Conservation (phyloP, 2,113 vertebrate genomes). For the Paratilapia polleni region DNA sequence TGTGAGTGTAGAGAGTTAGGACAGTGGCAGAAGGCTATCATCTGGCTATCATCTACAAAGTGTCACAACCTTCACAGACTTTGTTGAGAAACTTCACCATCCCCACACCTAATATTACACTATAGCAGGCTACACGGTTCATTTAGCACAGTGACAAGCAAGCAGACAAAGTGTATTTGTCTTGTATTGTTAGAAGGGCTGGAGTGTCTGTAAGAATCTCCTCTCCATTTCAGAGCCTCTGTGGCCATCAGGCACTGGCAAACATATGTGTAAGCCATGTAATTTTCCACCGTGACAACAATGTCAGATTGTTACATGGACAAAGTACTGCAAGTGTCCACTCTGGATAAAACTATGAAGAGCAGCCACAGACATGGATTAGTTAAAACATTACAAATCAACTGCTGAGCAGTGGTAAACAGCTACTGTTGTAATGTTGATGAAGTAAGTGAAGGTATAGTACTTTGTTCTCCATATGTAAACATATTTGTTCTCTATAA, state of each 20-base stretch:
- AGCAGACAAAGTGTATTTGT: neutral
- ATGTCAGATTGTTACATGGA: constrained; percentile 41
- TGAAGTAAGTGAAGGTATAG: no score
- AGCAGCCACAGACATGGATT: neutral
- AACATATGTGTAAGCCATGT: constrained; percentile 42
- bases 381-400: constrained; percentile 11
- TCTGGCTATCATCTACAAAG: no score
- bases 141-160: constrained; percentile 24
- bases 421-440: no score
- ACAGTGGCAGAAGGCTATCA: neutral
- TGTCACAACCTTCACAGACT: neutral
- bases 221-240: neutral
- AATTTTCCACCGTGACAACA: constrained; percentile 8
- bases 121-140: neutral
- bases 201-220: neutral
- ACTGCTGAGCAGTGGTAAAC: no score
- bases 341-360: neutral
- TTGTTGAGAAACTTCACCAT: neutral
- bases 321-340: constrained; percentile 34
- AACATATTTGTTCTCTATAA: no score
- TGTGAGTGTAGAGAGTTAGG: no score
- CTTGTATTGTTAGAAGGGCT: neutral
- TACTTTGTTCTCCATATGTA: no score
- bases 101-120: no score
- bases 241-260: neutral